phyloP scores from a whole-genome alignment of 2,888 invertebrate species.

The Tetramorium bicarinatum region DNA sequence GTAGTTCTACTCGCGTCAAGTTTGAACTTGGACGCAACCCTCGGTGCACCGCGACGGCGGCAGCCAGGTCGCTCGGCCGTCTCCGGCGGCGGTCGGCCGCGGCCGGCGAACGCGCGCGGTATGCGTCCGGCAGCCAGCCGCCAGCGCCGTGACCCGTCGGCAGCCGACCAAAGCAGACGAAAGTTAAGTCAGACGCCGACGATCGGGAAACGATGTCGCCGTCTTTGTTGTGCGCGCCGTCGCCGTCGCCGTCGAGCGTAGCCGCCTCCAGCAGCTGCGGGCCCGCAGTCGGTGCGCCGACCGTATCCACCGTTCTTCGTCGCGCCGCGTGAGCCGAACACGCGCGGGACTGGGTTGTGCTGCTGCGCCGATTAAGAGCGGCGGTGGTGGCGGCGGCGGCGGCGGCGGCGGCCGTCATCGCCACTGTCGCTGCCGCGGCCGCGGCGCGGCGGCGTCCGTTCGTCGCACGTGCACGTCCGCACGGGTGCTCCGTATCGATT shows the following conservation, averaged over 20 bases:
- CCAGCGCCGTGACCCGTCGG: slow-evolving; percentile 41
- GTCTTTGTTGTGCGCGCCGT: slow-evolving; percentile 39
- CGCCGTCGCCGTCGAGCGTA: background rate
- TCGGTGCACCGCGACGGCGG: background rate
- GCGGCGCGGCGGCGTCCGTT: background rate
- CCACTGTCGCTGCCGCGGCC: too few relatives aligned
- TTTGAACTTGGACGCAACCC: background rate
- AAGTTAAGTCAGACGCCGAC: slow-evolving; percentile 56
- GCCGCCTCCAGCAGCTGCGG: slow-evolving; percentile 14
- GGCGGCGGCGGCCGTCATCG: background rate
- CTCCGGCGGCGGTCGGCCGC: slow-evolving; percentile 35
- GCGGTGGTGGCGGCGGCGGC: background rate
- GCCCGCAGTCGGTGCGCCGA: slow-evolving; percentile 38
- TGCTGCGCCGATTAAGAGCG: slow-evolving; percentile 11
- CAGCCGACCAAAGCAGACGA: slow-evolving; percentile 44
- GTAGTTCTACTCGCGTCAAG: background rate
- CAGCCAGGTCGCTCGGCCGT: background rate
- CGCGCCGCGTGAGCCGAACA: slow-evolving; percentile 28
- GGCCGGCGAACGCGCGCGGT: slow-evolving; percentile 40
- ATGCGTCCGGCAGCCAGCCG: slow-evolving; percentile 34
- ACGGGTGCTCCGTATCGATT: slow-evolving; percentile 59
- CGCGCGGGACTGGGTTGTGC: background rate
- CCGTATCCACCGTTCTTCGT: slow-evolving; percentile 5
- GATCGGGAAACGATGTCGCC: slow-evolving; percentile 48
- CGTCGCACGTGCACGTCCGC: background rate